Evolutionary conservation across 1,140 invertebrate species (phyloP), one percentile per base, ranked within the genome.

Genomic region (Rhagoletis zephyria): DNA sequence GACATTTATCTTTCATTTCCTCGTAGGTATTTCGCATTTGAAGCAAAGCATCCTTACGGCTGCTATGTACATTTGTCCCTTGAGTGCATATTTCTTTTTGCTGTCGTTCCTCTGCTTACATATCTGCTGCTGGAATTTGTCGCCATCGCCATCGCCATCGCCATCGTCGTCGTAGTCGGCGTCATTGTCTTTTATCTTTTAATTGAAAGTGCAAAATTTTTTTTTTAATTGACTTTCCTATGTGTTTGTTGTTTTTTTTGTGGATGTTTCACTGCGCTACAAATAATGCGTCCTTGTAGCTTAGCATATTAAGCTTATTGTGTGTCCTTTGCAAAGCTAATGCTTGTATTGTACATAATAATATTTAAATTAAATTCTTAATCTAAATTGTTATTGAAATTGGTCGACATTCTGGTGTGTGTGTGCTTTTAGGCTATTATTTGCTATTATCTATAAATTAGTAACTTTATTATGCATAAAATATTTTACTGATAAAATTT

Each of bases 41-140:
- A 77, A 56, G 51, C 48, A 51, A 51, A 45, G 48, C n/a, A 30
- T 30, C 30, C 30, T 30, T 30, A 30, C 30, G 30, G 30, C 30
- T 30, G 30, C 30, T 30, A 30, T 30, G 30, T 30, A 77, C 19
- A 77, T n/a, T 77, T 19, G 45, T 51, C 42, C 42, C 67, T 2
- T 45, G 19, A n/a, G 74, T 30, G 30, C 0, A 56, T 77, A 10
- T 63, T 63, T 63, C 16, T 63, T 63, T 48, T 51, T 19, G 48
- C 16, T n/a, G 7, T 9, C 74, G 48, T 16, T 56, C 42, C 6
- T n/a, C 64, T 19, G 42, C 12, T 67, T 16, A 10, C 40, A 45
- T 74, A 6, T 77, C 56, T 77, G 74, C 48, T 56, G 6, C 48
- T 77, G 74, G 45, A 77, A 77, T 77, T 56, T 77, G 74, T 77